phyloP scores from a whole-genome alignment of 2,797 vertebrate species.

The Ctenochaetus hawaiiensis region DNA sequence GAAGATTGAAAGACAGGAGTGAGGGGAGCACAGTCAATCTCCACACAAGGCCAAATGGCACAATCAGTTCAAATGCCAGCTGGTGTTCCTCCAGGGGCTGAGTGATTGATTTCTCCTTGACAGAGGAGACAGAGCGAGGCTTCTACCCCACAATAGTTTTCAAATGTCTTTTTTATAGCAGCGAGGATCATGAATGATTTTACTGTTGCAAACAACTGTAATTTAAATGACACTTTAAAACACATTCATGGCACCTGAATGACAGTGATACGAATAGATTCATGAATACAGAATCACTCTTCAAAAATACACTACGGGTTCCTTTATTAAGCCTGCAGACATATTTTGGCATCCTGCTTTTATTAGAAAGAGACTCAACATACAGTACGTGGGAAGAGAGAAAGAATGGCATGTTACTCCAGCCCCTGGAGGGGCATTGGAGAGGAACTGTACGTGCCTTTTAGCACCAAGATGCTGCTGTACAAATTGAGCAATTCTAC shows the following conservation, averaged over 20 bases:
- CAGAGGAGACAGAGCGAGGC: slow-evolving; percentile 62
- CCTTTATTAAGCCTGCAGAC: not conserved
- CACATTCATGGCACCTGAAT: slow-evolving; percentile 35
- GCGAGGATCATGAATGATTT: slow-evolving; percentile 49
- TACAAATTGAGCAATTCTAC: too few relatives aligned
- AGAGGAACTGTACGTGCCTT: not conserved
- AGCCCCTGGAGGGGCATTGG: not conserved
- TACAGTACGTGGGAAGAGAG: not conserved
- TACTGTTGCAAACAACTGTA: slow-evolving; percentile 47
- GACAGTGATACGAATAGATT: slow-evolving; percentile 36
- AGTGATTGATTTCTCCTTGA: slow-evolving; percentile 81
- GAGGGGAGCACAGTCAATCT: slow-evolving; percentile 62
- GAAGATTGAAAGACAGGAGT: slow-evolving; percentile 68
- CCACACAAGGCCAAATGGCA: slow-evolving; percentile 67
- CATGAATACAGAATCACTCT: slow-evolving; percentile 34
- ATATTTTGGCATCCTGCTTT: slow-evolving; percentile 26
- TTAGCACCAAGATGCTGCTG: not conserved
- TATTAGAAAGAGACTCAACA: slow-evolving; percentile 12
- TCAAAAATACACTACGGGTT: slow-evolving; percentile 1
- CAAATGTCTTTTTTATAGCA: slow-evolving; percentile 50
- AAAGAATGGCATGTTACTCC: not conserved
- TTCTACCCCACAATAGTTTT: slow-evolving; percentile 48
- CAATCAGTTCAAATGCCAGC: slow-evolving; percentile 72
- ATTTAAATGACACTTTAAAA: slow-evolving; percentile 55
- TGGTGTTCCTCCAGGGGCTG: slow-evolving; percentile 71